Evolutionary conservation across 2,797 vertebrate species (phyloP), one percentile per base, ranked within the genome.

Genomic region (Ctenosaura bakeri): DNA sequence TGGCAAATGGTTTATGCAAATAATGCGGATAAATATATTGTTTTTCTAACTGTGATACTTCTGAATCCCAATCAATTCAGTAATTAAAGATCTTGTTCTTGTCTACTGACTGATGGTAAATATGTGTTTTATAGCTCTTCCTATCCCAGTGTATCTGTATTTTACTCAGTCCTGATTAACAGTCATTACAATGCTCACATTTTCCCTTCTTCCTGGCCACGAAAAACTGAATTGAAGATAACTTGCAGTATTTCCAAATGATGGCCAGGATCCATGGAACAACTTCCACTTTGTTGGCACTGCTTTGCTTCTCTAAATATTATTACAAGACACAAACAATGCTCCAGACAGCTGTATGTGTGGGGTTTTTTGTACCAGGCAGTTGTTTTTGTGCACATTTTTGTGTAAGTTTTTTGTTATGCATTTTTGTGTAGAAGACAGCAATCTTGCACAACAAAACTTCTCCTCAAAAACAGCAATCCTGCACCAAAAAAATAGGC

Each of bases 61-160:
- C 32, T 82, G n/a, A 80, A 66, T 7, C 66, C 89, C 83, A 32
- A 8, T 90, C 78, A 77, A 26, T 77, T 85, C 0, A 8, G 66
- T 14, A 91, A 91, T 88, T 93, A 92, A 83, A 59, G 2, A 81
- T 81, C 35, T 46, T 12, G 0, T 83, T 88, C 79, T 82, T 46
- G 42, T 46, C 32, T 64, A 50, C 10, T 74, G 64, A 52, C 24
- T 64, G 38, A 50, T 35, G 20, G 29, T 56, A 83, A 64, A 76
- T 35, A 64, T 7, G 22, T 35, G n/a, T 14, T 76, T 77, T 84
- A 29, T 18, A 38, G 38, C 22, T 1, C 26, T 29, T 29, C 59
- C 32, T n/a, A 7, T 38, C 46, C 22, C 46, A 54, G 6, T 35
- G 38, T n/a, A 46, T 81, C 38, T 46, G 12, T 86, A 77, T 74